A percentile compares a stretch with the other conserved stretches of the same genome.
Evolutionary conservation across 1,140 invertebrate genomes (phyloP).

Genomic region (Hypsibius dujardini): DNA sequence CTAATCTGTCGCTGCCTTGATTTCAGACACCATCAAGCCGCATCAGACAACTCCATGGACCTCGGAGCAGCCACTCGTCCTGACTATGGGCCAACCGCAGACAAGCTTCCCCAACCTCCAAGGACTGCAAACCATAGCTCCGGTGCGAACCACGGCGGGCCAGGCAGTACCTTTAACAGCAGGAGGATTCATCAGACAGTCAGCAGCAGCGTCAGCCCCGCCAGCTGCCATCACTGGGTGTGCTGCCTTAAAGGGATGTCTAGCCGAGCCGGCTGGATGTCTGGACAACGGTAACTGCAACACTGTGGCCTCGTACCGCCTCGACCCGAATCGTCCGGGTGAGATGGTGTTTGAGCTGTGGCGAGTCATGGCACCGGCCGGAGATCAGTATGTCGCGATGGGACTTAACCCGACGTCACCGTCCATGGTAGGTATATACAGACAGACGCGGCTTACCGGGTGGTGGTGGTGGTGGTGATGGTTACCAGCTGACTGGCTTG

Average conservation of each 20-base stretch:
- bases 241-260: not conserved
- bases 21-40: conserved; percentile 12
- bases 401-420: not conserved
- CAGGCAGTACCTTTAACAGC: not conserved
- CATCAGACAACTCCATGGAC: not conserved
- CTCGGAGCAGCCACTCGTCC: not conserved
- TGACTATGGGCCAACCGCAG: not conserved
- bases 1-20: not conserved
- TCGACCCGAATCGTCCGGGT: not conserved
- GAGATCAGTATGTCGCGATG: conserved; percentile 1
- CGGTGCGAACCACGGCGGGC: not conserved
- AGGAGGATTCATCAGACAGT: not conserved
- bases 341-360: not conserved
- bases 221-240: not conserved
- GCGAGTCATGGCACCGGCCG: not conserved
- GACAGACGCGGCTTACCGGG: not conserved
- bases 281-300: not conserved
- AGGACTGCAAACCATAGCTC: not conserved
- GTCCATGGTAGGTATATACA: not conserved
- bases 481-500: too few species aligned
- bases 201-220: not conserved
- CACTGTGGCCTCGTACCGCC: not conserved
- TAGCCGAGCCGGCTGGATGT: not conserved
- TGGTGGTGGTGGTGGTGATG: not conserved
- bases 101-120: not conserved